Conservation (phyloP, 2,113 vertebrate species). For the Ptilorrhoa leucosticta region DNA sequence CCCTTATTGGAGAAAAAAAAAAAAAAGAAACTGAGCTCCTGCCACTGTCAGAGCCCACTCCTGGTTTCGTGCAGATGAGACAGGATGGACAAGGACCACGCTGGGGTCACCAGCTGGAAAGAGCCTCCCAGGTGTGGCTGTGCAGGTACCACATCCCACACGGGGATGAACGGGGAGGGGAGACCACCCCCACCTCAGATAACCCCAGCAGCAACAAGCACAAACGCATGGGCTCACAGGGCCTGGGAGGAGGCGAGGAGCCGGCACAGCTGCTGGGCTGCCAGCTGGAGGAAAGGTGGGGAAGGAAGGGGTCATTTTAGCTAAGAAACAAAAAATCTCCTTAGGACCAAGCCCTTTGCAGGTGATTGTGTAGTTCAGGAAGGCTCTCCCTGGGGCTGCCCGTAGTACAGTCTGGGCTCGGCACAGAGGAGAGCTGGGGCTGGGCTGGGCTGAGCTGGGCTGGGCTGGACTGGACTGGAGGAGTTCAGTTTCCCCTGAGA, state of each 20-base stretch:
- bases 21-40: background rate
- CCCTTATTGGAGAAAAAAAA: background rate
- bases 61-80: background rate
- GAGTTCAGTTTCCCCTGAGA: background rate
- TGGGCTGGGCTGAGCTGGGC: background rate
- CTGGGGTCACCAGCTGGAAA: background rate
- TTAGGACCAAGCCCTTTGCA: background rate
- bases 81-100: rapidly evolving
- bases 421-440: background rate
- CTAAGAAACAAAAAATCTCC: background rate
- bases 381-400: background rate
- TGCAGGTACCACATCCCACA: background rate
- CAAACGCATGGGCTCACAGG: background rate
- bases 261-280: background rate
- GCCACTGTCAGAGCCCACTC: background rate
- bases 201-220: background rate
- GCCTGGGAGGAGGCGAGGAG: background rate
- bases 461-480: background rate
- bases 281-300: background rate
- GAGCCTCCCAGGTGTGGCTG: background rate
- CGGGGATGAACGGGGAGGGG: rapidly evolving
- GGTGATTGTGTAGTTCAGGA: background rate
- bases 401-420: background rate
- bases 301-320: background rate
- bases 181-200: background rate